Percentiles rank a stretch among this genome's conserved stretches.
Evolutionary conservation across 2,113 vertebrate genomes (phyloP).

Genomic region (Myotis yumanensis): DNA sequence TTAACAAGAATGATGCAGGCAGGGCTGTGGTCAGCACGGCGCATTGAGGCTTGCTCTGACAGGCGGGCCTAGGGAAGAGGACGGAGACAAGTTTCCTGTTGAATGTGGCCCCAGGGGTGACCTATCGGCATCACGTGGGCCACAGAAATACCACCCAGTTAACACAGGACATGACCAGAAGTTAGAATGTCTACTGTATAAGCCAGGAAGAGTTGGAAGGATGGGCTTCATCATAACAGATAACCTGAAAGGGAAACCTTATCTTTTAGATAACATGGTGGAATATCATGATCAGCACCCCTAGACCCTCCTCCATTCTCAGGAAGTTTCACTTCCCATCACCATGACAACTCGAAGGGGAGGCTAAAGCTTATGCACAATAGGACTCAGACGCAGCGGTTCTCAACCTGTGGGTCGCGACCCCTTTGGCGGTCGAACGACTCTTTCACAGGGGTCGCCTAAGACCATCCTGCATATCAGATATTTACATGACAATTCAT

Average conservation of each 20-base stretch:
- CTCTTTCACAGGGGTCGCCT: no score
- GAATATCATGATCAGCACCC: background rate
- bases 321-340: background rate
- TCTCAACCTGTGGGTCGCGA: no score
- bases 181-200: background rate
- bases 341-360: background rate
- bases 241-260: background rate
- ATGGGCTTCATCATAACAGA: background rate
- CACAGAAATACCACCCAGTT: background rate
- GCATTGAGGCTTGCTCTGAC: background rate
- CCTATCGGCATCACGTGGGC: fast-evolving
- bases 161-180: background rate
- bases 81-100: fast-evolving
- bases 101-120: background rate
- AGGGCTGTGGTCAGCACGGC: background rate
- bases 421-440: no score
- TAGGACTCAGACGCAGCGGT: background rate
- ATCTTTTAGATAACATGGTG: background rate
- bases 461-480: no score
- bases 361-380: background rate
- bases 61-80: background rate
- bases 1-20: background rate
- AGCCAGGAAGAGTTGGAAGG: background rate
- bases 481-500: no score
- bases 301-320: background rate